phyloP scores from a whole-genome alignment of 2,888 invertebrate species.

The Luperina nickerlii region DNA sequence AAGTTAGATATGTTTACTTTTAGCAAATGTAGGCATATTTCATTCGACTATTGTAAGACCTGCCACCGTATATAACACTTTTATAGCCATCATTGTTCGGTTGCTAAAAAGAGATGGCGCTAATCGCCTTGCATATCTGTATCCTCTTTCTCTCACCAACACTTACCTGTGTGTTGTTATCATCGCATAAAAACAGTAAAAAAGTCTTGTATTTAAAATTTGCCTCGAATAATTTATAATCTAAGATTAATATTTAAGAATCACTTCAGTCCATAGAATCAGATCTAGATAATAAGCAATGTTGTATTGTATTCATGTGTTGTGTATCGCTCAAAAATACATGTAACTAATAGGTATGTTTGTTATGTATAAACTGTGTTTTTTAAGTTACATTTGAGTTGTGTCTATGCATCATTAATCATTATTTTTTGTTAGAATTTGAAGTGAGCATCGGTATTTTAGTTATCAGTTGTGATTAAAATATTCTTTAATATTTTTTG shows the following conservation, averaged over 20 bases:
- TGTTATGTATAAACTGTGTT: slow-evolving; percentile 37
- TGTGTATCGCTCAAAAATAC: slow-evolving; percentile 48
- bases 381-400: slow-evolving; percentile 21
- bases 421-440: slow-evolving; percentile 30
- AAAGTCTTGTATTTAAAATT: not conserved
- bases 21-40: not conserved
- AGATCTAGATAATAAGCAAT: slow-evolving; percentile 42
- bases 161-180: not conserved
- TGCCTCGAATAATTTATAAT: slow-evolving; percentile 3
- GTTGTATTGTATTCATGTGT: slow-evolving; percentile 9
- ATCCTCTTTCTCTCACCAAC: not conserved
- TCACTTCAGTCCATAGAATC: slow-evolving; percentile 25
- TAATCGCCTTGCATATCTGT: slow-evolving; percentile 1
- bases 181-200: not conserved
- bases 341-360: slow-evolving; percentile 11
- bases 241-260: slow-evolving; percentile 17
- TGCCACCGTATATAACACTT: not conserved
- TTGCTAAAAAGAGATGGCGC: not conserved
- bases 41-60: not conserved
- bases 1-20: not conserved
- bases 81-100: not conserved
- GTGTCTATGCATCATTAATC: slow-evolving; percentile 8
- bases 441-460: slow-evolving; percentile 10
- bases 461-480: not conserved
- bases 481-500: not conserved